A percentile compares a stretch with the other conserved stretches of the same genome.
Conservation (phyloP, 2,113 vertebrate species). For the Tragelaphus imberbis region DNA sequence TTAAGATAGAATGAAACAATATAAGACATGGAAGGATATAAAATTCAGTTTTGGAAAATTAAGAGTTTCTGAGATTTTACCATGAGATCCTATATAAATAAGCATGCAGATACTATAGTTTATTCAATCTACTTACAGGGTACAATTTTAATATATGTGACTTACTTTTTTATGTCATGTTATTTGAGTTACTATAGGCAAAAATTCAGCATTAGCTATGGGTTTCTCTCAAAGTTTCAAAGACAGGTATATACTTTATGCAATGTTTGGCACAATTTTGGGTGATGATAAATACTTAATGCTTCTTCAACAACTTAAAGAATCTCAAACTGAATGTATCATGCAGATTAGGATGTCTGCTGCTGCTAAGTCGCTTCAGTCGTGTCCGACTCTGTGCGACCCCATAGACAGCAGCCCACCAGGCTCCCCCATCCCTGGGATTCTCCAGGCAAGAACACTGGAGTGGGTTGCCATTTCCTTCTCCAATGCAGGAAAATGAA, state of each 20-base stretch:
- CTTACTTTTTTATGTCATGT: neutral
- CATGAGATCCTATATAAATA: neutral
- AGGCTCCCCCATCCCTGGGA: no score
- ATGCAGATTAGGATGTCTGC: neutral
- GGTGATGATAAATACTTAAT: neutral
- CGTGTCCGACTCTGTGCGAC: no score
- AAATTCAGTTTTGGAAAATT: neutral
- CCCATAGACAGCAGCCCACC: no score
- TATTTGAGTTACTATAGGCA: neutral
- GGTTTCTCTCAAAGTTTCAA: neutral
- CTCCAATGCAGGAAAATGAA: no score
- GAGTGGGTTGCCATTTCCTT: no score
- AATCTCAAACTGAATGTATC: slow-evolving; percentile 6
- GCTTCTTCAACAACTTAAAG: neutral
- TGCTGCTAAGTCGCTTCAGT: no score
- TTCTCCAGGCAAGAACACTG: no score
- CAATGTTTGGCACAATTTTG: neutral
- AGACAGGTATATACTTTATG: neutral
- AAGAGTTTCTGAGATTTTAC: neutral
- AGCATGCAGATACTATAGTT: neutral
- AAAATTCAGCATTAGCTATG: neutral
- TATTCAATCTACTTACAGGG: neutral
- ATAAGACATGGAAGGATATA: neutral
- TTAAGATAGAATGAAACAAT: neutral
- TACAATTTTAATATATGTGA: neutral